Evolutionary conservation across 2,113 vertebrate genomes (phyloP), one percentile per base, ranked within the genome.

Genomic region (zebrafish (Danio rerio)): DNA sequence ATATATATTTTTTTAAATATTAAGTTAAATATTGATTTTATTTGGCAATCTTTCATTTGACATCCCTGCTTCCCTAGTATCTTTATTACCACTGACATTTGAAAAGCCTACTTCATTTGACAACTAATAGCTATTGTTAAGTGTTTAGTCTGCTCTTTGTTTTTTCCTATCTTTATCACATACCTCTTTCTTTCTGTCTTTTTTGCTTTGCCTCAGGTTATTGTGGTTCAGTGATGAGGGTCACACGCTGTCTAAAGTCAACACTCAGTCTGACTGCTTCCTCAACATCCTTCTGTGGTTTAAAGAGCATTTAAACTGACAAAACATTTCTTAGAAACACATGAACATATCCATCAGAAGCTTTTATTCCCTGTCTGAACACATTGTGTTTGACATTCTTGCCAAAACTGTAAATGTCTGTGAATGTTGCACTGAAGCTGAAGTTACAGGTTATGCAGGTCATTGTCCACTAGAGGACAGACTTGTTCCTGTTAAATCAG

Each of bases 151-250:
- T 49, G 50, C 9, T 61, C 9, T 61, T 63, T 56, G 50, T 62
- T 45, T 81, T 81, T 58, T 42, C 68, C 68, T 76, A 21, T 62
- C 45, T 63, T 13, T 15, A 20, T 74, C 43, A 21, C 50, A 16
- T 15, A 66, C 11, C 7, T 49, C 21, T 62, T 0, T 72, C 18
- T 58, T 5, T 59, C 9, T 49, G 7, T 83, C 9, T 68, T 12
- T 76, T 31, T 71, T 5, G 65, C 52, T 81, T 21, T 88, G 71
- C 75, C 12, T 69, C 87, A 96, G 96, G 84, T 77, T 97, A 87
- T 84, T 96, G 85, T 96, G 95, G 94, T 96, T 94, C 88, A 92
- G 92, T 0, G 94, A 93, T 0, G 94, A 96, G 3, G 93, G 94
- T 78, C 96, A 96, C 0, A 91, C 93, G 0, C 86, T 96, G 83